Evolutionary conservation across 2,797 vertebrate species (phyloP).

Genomic region (Psittacula echo): DNA sequence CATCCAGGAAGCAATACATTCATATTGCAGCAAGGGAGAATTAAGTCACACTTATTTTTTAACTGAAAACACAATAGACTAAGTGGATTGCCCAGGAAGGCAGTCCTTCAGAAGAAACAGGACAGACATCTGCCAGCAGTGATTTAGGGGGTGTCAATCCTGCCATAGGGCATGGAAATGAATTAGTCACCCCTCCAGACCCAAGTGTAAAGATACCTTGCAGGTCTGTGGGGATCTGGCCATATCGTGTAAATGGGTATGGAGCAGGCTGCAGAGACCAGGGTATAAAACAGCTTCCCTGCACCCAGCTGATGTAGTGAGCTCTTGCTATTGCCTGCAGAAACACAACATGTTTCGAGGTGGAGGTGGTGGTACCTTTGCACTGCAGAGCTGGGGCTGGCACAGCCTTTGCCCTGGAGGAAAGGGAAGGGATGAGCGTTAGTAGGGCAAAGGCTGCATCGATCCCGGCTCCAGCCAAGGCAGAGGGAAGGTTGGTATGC

Average conservation of each 20-base stretch:
- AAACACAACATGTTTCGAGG: background rate
- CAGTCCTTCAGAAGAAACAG: background rate
- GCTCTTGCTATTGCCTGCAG: background rate
- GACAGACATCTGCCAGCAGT: background rate
- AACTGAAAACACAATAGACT: background rate
- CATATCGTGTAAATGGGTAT: background rate
- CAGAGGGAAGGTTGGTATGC: background rate
- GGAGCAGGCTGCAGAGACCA: background rate
- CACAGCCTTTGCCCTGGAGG: conserved; percentile 4
- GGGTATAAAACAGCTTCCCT: background rate
- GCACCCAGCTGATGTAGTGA: background rate
- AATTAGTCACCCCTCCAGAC: background rate
- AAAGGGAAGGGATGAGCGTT: background rate
- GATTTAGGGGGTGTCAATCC: background rate
- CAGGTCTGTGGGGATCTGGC: background rate
- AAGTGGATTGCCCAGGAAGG: background rate
- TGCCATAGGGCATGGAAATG: background rate
- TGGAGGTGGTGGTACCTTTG: background rate
- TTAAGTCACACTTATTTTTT: background rate
- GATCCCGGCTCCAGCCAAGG: background rate
- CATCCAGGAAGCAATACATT: background rate
- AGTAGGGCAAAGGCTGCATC: conserved; percentile 17
- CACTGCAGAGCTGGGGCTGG: background rate
- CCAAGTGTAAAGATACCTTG: background rate
- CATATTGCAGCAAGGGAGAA: background rate